Base-by-base conservation (phyloP, 1,140 invertebrate species). In the Ladona fulva region DNA sequence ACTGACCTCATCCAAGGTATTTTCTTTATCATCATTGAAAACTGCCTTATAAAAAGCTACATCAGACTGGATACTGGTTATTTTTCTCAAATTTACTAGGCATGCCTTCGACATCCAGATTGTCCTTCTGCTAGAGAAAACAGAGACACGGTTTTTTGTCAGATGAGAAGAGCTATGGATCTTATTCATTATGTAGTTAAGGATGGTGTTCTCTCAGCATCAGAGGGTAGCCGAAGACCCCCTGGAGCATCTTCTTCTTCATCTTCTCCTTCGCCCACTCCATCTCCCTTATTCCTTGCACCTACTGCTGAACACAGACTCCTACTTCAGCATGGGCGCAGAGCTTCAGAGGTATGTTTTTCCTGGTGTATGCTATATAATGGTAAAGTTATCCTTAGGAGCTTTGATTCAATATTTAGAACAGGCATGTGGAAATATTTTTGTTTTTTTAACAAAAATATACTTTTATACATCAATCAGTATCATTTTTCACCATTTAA, bases 101-200 rank as follows among this genome's bases (percentile, higher is more conserved):
- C 96, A 12, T 97, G 95, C 83, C 86, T 99, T 75, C 89, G 97
- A 80, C 97, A 99, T 87, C 97, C 97, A 0, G 96, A 99, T 80
- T 96, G 96, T 86, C 89, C 92, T 76, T 93, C 94, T 42, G 95
- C 97, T 0, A 90, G 94, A 78, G 95, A 98, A 84, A 99, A 98
- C 85, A 89, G 97, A 11, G 97, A 99, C 84, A 98, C 97, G 0
- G 97, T 99, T 8, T 97, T 97, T 86, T 96, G 95, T 83, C 95
- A 98, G 86, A 99, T 99, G 93, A 88, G 97, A 79, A 89, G 96
- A 80, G 96, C 97, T 22, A 96, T 99, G 91, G 96, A 99, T 85
- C 89, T 99, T 59, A 97, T 99, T 83, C 97, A 99, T 86, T 96
- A 95, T 84, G 96, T 99, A 74, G 95, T 99, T 22, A 96, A 97